These are phyloP conservation scores for Drosophila neocordata DNA, from an alignment of 1,140 invertebrate genomes.

Conservation along the genomic window DNA sequence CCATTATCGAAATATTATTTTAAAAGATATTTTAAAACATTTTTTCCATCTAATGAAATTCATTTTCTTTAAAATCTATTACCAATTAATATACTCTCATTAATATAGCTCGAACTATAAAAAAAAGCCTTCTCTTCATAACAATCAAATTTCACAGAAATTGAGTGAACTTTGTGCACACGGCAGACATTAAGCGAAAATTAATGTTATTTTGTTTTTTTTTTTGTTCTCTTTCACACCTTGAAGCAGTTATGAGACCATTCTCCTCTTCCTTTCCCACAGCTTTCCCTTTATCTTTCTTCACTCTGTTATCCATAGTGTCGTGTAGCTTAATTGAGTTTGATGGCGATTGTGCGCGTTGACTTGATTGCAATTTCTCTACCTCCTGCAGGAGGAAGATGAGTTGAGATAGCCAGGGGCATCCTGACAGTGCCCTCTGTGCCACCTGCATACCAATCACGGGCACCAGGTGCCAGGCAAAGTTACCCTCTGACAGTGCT, in stretches of 20 bases:
- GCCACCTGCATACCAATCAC: slow-evolving; percentile 44
- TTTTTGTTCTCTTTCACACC: slow-evolving; percentile 10
- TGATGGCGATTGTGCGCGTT: slow-evolving; percentile 54
- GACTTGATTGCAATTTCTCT: slow-evolving; percentile 61
- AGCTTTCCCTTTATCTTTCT: slow-evolving; percentile 9
- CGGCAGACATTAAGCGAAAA: slow-evolving; percentile 61
- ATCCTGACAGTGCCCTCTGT: neutral
- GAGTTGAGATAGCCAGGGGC: neutral
- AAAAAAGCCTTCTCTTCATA: neutral
- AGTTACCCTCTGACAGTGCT: slow-evolving; percentile 21
- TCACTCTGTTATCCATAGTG: slow-evolving; percentile 44
- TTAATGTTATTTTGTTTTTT: slow-evolving; percentile 51
- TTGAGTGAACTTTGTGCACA: slow-evolving; percentile 52
- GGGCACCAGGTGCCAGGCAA: slow-evolving; percentile 19
- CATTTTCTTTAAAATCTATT: too few species aligned
- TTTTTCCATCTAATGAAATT: too few species aligned
- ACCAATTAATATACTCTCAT: neutral
- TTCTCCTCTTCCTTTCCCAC: neutral
- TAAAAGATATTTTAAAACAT: too few species aligned
- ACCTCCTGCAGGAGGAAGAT: neutral
- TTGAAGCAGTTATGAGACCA: neutral
- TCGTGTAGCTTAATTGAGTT: slow-evolving; percentile 59
- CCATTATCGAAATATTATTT: too few species aligned
- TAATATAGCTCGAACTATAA: neutral
- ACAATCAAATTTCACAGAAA: slow-evolving; percentile 5